These are phyloP conservation scores for Volucella bombylans DNA, from an alignment of 2,888 invertebrate genomes.

Conservation along the genomic window DNA sequence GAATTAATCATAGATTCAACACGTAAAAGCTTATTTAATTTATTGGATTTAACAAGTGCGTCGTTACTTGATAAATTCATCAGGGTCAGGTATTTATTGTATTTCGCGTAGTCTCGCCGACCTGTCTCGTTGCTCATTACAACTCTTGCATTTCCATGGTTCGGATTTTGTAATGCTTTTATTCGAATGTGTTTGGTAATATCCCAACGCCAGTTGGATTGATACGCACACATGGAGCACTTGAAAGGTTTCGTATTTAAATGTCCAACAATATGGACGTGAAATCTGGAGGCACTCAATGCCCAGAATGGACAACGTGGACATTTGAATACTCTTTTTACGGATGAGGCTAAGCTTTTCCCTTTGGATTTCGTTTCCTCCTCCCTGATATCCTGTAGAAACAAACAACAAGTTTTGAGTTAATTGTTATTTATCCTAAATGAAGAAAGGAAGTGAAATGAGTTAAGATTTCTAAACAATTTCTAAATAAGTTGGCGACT, in stretches of 20 bases:
- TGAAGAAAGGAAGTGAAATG: too few relatives aligned
- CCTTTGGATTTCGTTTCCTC: too few relatives aligned
- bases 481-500: too few relatives aligned
- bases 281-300: constrained; percentile 94
- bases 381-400: too few relatives aligned
- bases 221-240: constrained; percentile 95
- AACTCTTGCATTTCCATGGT: constrained; percentile 90
- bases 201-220: constrained; percentile 98
- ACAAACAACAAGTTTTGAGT: too few relatives aligned
- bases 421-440: too few relatives aligned
- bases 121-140: constrained; percentile 96
- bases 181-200: constrained; percentile 96
- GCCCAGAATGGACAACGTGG: constrained; percentile 96
- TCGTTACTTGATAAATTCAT: constrained; percentile 84
- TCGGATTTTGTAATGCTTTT: constrained; percentile 92
- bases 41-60: constrained; percentile 77
- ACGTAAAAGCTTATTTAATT: constrained; percentile 75
- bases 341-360: constrained; percentile 85
- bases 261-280: constrained; percentile 96
- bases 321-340: constrained; percentile 93
- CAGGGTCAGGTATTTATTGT: constrained; percentile 93
- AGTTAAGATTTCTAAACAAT: too few relatives aligned
- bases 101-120: constrained; percentile 94
- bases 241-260: constrained; percentile 96
- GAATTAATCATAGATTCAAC: constrained; percentile 86